Conservation (phyloP, 2,797 vertebrate species). For the Erethizon dorsatum region DNA sequence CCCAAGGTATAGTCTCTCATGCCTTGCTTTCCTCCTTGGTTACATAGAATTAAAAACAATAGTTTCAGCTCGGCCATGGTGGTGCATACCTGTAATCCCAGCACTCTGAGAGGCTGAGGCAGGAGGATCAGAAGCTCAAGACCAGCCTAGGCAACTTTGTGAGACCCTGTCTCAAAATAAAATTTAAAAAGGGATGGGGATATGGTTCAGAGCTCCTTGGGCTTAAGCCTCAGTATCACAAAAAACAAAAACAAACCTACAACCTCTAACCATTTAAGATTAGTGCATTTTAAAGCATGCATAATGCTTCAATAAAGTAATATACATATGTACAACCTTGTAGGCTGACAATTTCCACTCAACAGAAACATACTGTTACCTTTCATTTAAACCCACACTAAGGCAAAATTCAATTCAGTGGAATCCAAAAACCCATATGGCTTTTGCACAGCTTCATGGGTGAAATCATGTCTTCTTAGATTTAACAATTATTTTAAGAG, state of each 20-base stretch:
- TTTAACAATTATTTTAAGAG: conserved; percentile 3
- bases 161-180: neutral
- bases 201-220: neutral
- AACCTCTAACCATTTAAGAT: neutral
- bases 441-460: conserved; percentile 13
- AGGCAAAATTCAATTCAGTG: conserved; percentile 21
- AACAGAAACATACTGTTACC: neutral
- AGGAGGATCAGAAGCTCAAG: neutral
- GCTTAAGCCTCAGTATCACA: neutral
- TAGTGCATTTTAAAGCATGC: neutral
- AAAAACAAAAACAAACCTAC: neutral
- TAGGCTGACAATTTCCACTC: neutral
- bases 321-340: neutral
- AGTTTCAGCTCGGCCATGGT: neutral
- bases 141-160: neutral
- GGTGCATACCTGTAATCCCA: neutral
- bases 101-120: neutral
- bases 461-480: neutral
- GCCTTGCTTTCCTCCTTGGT: neutral
- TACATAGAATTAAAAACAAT: neutral
- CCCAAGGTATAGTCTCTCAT: conserved; percentile 14
- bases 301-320: conserved; percentile 40
- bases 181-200: neutral
- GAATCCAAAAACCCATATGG: neutral
- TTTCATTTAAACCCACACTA: neutral